Base-by-base conservation (phyloP, 2,797 vertebrate species). In the Echiichthys vipera region DNA sequence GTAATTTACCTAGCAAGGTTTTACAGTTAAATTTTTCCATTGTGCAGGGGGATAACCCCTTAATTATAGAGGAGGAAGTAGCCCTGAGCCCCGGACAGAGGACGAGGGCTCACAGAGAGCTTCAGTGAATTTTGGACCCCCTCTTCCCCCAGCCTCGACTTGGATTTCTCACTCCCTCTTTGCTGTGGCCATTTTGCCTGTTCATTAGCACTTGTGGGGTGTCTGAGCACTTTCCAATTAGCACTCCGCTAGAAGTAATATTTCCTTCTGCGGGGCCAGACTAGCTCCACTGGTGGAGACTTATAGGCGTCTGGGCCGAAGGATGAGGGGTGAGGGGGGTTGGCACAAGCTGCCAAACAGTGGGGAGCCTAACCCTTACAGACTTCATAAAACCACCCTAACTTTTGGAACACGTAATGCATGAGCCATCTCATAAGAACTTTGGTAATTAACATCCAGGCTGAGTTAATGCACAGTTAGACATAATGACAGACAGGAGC, bases 21-120 rank as follows among this genome's bases (percentile, higher is more conserved):
- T 91, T 85, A 89, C 84, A 75, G 86, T 87, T 91, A 89, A 87
- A 85, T 91, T 91, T 90, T 71, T 91, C 88, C 80, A 88, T 90
- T 90, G 91, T 93, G 85, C 45, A 7, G 67, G 40, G 76, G 87
- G 85, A 86, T 90, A 86, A 88, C 71, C 74, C 89, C 69, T 79
- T 92, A 85, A 92, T 93, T 91, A 88, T 39, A 78, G 80, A 50
- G 61, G 77, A 90, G 91, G 90, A 91, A 88, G 88, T 87, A 39
- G 84, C 39, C 77, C 65, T 89, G 88, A 89, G 84, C 88, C 85
- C 86, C 51, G 81, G 86, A 88, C 88, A 87, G 88, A 83, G 78
- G 78, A 57, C 18, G 62, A 76, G 65, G 67, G 51, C 83, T 77
- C 65, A 75, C 70, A 39, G 13, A 64, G 58, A 72, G 63, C 62